Percentiles rank a stretch among this genome's conserved stretches.
phyloP scores from a whole-genome alignment of 2,797 vertebrate genomes.

The Mus spretus region DNA sequence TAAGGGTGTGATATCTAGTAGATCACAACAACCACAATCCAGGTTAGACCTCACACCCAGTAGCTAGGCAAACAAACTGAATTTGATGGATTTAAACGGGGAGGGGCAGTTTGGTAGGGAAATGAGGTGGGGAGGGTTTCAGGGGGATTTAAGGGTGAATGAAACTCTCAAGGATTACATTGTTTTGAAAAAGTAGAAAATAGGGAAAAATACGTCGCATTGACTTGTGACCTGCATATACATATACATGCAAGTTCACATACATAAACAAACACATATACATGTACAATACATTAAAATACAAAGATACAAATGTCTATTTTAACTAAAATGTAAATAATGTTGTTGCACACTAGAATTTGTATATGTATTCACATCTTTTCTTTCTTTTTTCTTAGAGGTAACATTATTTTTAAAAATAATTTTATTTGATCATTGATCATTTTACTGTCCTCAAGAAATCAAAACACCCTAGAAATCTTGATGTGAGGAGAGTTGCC shows the following conservation, averaged over 20 bases:
- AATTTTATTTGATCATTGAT: not conserved
- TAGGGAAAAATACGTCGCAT: not conserved
- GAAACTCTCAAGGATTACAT: not conserved
- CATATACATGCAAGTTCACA: not conserved
- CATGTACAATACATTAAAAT: not conserved
- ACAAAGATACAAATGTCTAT: not conserved
- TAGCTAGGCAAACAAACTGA: no score
- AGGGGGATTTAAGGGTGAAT: not conserved
- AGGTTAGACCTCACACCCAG: not conserved
- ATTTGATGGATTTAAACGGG: not conserved
- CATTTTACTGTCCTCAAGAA: not conserved
- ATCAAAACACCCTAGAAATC: not conserved
- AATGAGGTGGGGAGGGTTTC: not conserved
- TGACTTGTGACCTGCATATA: not conserved
- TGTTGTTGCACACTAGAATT: not conserved
- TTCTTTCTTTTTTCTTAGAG: no score
- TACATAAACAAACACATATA: not conserved
- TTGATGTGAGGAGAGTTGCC: not conserved
- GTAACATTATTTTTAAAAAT: not conserved
- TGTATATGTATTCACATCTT: not conserved
- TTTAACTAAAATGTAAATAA: not conserved
- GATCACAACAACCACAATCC: not conserved
- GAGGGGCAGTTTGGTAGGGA: not conserved
- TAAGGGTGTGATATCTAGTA: not conserved
- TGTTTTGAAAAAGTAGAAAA: not conserved